These are phyloP conservation scores for Heteromormyrus szaboi DNA, from an alignment of 2,797 vertebrate genomes.

Conservation along the genomic window DNA sequence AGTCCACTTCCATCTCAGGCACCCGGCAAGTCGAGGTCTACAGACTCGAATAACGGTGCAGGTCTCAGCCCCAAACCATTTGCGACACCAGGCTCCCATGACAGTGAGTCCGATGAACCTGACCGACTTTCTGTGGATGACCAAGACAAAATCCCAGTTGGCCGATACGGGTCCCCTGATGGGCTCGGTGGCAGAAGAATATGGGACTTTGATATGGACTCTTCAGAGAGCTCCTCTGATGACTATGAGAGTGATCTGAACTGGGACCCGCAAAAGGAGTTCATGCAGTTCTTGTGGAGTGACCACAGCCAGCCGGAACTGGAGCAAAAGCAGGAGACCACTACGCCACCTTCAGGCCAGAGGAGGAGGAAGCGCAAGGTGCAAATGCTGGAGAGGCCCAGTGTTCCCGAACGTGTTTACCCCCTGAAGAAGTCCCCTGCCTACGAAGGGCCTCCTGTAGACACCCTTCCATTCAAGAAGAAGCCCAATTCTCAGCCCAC, in stretches of 20 bases:
- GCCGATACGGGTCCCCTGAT: conserved; percentile 67
- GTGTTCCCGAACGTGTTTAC: conserved; percentile 70
- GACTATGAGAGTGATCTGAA: conserved; percentile 68
- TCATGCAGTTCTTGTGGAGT: conserved; percentile 71
- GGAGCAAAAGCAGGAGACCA: conserved; percentile 58
- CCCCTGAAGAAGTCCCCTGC: conserved; percentile 60
- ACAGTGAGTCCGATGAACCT: conserved; percentile 70
- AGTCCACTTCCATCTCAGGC: conserved; percentile 71
- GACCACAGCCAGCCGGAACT: conserved; percentile 65
- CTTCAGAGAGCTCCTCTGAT: conserved; percentile 72
- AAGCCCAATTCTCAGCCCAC: conserved; percentile 68
- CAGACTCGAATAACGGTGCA: conserved; percentile 77
- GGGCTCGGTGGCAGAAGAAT: conserved; percentile 57
- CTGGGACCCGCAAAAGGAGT: conserved; percentile 77
- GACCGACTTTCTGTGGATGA: conserved; percentile 65
- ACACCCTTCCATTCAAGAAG: conserved; percentile 69
- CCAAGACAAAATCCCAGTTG: conserved; percentile 75
- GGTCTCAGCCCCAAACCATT: conserved; percentile 81
- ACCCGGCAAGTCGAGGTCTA: conserved; percentile 82
- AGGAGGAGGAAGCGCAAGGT: conserved; percentile 76
- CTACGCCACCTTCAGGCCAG: conserved; percentile 47
- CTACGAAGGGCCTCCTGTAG: conserved; percentile 58
- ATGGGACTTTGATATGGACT: conserved; percentile 62
- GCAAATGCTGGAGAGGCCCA: conserved; percentile 68
- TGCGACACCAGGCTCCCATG: conserved; percentile 75